Percentiles rank a stretch among this genome's conserved stretches.
These are phyloP conservation scores for Oxygymnocypris stewartii DNA, from an alignment of 2,113 vertebrate genomes.

Conservation along the genomic window DNA sequence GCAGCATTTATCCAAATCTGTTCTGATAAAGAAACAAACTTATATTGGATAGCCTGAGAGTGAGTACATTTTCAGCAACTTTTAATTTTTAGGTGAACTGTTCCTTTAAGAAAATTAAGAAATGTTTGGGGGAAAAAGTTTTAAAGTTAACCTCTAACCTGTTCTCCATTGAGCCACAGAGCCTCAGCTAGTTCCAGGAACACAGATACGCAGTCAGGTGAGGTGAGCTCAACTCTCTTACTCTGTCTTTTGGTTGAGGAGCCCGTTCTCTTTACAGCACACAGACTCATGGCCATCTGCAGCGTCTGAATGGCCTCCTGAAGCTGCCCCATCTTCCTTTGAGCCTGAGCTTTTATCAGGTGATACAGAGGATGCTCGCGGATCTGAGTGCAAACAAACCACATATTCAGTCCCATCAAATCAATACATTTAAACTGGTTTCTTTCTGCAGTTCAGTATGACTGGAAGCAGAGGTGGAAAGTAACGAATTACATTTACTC, in stretches of 20 bases:
- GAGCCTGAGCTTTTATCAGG: constrained; percentile 90
- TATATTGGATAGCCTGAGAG: not conserved
- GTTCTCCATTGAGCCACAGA: constrained; percentile 89
- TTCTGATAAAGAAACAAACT: too few relatives aligned
- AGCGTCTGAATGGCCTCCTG: constrained; percentile 91
- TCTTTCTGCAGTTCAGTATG: not conserved
- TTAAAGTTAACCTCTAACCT: constrained; percentile 69
- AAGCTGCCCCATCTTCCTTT: constrained; percentile 88
- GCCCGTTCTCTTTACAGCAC: constrained; percentile 80
- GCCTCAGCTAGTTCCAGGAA: constrained; percentile 91
- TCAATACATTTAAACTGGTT: not conserved
- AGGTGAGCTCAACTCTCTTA: constrained; percentile 79
- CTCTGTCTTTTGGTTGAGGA: constrained; percentile 79
- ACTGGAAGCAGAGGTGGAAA: not conserved
- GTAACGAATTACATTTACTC: too few relatives aligned
- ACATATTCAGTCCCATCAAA: not conserved
- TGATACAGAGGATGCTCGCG: constrained; percentile 92
- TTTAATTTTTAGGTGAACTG: too few relatives aligned
- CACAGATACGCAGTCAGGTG: constrained; percentile 84
- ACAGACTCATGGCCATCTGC: constrained; percentile 91
- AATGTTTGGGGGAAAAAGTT: not conserved
- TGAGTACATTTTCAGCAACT: not conserved
- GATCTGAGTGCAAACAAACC: constrained; percentile 71
- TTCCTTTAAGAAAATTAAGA: not conserved
- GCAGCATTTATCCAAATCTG: too few relatives aligned